phyloP scores from a whole-genome alignment of 2,797 vertebrate species.

The Bradypodion ventrale region DNA sequence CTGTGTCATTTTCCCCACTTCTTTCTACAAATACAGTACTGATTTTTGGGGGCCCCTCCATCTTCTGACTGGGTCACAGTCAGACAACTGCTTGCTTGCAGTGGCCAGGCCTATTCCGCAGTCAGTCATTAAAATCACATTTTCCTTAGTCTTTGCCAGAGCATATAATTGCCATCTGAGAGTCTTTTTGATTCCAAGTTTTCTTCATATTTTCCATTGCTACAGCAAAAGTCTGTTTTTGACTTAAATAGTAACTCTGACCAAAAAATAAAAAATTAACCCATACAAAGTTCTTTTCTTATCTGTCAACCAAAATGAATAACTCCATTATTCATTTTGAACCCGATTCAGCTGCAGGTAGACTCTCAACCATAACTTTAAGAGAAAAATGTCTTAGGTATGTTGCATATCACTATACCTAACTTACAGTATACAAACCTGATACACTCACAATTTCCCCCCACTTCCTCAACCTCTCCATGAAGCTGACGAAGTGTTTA shows the following conservation, averaged over 20 bases:
- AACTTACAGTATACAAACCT: too few relatives aligned
- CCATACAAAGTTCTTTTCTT: background rate
- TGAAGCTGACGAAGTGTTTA: too few relatives aligned
- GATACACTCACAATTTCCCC: too few relatives aligned
- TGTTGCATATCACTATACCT: too few relatives aligned
- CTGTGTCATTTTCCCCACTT: background rate
- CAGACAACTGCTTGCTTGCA: background rate
- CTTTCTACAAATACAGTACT: background rate
- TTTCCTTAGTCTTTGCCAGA: background rate
- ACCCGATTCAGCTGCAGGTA: too few relatives aligned
- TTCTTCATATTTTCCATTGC: constrained; percentile 6
- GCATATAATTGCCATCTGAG: rapidly evolving
- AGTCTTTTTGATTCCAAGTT: rapidly evolving
- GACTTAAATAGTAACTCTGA: background rate
- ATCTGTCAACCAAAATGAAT: background rate
- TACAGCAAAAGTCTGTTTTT: background rate
- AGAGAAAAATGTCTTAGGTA: too few relatives aligned
- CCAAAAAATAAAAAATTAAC: background rate
- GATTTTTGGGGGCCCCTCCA: too few relatives aligned
- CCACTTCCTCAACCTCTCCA: too few relatives aligned
- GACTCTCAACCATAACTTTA: too few relatives aligned
- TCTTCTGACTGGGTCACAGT: background rate
- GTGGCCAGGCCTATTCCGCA: rapidly evolving
- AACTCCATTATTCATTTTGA: background rate
- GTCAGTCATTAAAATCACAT: rapidly evolving